phyloP scores from a whole-genome alignment of 2,113 vertebrate species.

The Neomonachus schauinslandi region DNA sequence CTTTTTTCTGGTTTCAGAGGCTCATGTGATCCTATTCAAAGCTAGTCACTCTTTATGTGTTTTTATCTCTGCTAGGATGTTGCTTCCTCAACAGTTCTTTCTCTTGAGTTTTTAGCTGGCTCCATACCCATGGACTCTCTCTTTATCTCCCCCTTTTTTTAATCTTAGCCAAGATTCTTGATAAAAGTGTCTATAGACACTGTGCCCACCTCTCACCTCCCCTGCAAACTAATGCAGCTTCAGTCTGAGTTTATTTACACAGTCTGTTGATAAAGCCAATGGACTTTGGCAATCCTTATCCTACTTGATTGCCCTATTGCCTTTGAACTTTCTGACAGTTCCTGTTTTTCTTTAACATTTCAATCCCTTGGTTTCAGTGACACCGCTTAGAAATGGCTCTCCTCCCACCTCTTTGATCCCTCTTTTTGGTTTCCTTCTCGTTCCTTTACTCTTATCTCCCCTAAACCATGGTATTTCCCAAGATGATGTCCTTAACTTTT shows the following conservation, averaged over 20 bases:
- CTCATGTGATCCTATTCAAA: not conserved
- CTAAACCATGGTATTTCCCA: not conserved
- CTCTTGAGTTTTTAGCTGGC: not conserved
- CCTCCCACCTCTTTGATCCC: not conserved
- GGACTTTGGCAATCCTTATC: not conserved
- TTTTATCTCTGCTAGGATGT: not conserved
- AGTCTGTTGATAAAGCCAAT: not conserved
- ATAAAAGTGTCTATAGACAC: not conserved
- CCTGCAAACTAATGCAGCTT: not conserved
- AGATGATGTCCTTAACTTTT: not conserved
- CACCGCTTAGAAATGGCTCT: not conserved
- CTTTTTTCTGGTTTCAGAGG: not conserved
- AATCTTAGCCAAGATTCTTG: not conserved
- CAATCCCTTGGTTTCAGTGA: not conserved
- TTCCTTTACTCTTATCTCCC: not conserved
- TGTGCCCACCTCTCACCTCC: not conserved
- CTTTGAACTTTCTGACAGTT: not conserved
- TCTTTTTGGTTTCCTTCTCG: not conserved
- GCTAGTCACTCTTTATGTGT: too few species aligned
- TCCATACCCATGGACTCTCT: not conserved
- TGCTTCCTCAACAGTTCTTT: not conserved
- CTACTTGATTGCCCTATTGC: not conserved
- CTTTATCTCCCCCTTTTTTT: not conserved
- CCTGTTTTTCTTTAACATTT: not conserved
- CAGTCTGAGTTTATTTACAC: not conserved